Evolutionary conservation across 1,140 invertebrate species (phyloP).

Genomic region (Dendroctonus ponderosae): DNA sequence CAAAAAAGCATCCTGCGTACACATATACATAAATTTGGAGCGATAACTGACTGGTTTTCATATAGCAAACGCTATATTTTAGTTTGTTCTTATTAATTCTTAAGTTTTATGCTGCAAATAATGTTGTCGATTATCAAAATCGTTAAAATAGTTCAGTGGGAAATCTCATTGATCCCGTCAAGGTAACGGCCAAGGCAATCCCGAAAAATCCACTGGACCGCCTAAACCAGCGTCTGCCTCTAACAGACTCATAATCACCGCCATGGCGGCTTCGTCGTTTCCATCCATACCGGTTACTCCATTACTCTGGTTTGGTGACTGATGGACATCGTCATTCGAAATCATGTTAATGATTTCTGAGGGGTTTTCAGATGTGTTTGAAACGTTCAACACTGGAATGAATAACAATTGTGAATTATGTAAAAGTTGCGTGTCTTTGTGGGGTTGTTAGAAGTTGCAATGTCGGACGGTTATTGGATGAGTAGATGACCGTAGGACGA

Average conservation of each 20-base stretch:
- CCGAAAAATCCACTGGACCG: slow-evolving; percentile 78
- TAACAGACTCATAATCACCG: slow-evolving; percentile 87
- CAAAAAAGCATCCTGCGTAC: too few species aligned
- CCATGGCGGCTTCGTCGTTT: slow-evolving; percentile 88
- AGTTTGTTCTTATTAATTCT: too few species aligned
- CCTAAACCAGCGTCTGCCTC: slow-evolving; percentile 71
- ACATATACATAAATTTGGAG: too few species aligned
- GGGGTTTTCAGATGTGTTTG: slow-evolving; percentile 53
- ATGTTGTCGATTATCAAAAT: too few species aligned
- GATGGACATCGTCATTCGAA: slow-evolving; percentile 54
- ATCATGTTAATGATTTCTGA: slow-evolving; percentile 60
- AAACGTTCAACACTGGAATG: slow-evolving; percentile 45
- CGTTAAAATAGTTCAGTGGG: too few species aligned
- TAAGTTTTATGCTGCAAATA: too few species aligned
- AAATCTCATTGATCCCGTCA: slow-evolving; percentile 49
- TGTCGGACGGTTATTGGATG: too few species aligned
- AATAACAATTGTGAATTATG: background rate
- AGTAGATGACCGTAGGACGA: too few species aligned
- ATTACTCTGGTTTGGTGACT: slow-evolving; percentile 49
- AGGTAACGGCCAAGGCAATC: slow-evolving; percentile 82
- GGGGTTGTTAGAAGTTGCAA: too few species aligned
- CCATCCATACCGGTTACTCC: slow-evolving; percentile 61
- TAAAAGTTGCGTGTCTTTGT: too few species aligned
- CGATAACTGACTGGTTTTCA: too few species aligned
- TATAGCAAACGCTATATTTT: too few species aligned